Base-by-base conservation (phyloP, 2,797 vertebrate genomes). In the Tachyglossus aculeatus region DNA sequence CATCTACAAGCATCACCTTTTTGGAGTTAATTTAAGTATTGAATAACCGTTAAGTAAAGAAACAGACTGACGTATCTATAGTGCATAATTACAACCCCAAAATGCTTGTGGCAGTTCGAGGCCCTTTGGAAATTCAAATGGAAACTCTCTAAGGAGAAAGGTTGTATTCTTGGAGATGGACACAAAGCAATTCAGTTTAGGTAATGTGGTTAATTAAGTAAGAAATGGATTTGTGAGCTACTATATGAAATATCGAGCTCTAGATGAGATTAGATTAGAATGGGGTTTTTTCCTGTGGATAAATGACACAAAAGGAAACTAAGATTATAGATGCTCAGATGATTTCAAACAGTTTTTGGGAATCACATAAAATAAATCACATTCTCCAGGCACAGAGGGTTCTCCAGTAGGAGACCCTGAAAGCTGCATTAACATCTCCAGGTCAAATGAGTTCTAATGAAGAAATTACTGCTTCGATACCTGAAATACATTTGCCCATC, bases 141-240 rank as follows among this genome's bases (percentile, higher is more conserved):
- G 54, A 51, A 74, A 81, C 31, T 66, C 56, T 82, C 44, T 2
- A 32, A 50, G 67, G 65, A 77, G 21, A 55, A 61, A 50, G 52
- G 63, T 78, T 33, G 53, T 80, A 55, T 75, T 61, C 37, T 78
- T 43, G 41, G 60, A 82, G 70, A 47, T 63, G 75, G 80, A 65
- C 37, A 80, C 40, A 45, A 41, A 70, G 47, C 81, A 85, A 81
- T 85, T 87, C 80, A 74, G 76, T 71, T 81, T 83, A 66, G 66
- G 76, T 83, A 85, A 85, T 85, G 66, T 63, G 74, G 65, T 71
- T 87, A 85, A 87, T 85, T 87, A 87, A 83, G 87, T 85, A 81
- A 43, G 53, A 80, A 83, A 71, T 67, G 27, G 38, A 76, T 81
- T 62, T 80, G 57, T 45, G 76, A 6, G 3, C 50, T 60, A 78